These are phyloP conservation scores for Aphelenchoides avenae DNA, from an alignment of 1,140 invertebrate genomes.

Conservation along the genomic window DNA sequence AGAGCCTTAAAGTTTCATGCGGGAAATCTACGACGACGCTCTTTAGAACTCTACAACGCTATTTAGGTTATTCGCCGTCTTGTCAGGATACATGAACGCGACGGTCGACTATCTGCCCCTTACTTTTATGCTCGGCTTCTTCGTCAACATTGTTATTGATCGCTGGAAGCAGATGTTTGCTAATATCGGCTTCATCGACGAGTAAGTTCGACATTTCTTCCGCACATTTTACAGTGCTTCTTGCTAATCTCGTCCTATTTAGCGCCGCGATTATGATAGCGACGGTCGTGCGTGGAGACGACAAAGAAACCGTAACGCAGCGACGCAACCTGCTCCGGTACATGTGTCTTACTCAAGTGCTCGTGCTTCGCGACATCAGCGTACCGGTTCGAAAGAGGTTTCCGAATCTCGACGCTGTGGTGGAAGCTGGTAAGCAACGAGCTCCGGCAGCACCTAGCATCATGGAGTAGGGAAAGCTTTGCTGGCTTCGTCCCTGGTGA, in stretches of 20 bases:
- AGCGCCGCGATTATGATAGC: constrained; percentile 36
- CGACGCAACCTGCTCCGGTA: constrained; percentile 70
- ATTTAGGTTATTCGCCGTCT: constrained; percentile 22
- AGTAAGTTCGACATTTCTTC: not conserved
- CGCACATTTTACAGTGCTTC: no score
- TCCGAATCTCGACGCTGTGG: constrained; percentile 77
- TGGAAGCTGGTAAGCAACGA: constrained; percentile 78
- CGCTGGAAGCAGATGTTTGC: constrained; percentile 51
- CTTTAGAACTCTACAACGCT: no score
- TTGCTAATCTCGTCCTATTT: no score
- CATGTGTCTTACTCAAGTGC: constrained; percentile 68
- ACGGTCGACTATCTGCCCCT: constrained; percentile 25
- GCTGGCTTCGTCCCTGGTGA: no score
- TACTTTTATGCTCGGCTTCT: constrained; percentile 37
- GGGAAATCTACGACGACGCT: no score
- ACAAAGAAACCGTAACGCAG: constrained; percentile 79
- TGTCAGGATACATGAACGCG: constrained; percentile 20
- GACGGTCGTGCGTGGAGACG: constrained; percentile 54
- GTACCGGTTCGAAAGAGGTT: constrained; percentile 85
- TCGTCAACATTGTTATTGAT: constrained; percentile 36
- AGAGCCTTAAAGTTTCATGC: no score
- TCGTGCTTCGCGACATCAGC: constrained; percentile 74
- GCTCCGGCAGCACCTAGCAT: no score
- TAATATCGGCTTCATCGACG: constrained; percentile 54
- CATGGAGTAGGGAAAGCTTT: no score